A percentile compares a stretch with the other conserved stretches of the same genome.
phyloP scores from a whole-genome alignment of 1,140 invertebrate species.

The Thaumetopoea pityocampa region DNA sequence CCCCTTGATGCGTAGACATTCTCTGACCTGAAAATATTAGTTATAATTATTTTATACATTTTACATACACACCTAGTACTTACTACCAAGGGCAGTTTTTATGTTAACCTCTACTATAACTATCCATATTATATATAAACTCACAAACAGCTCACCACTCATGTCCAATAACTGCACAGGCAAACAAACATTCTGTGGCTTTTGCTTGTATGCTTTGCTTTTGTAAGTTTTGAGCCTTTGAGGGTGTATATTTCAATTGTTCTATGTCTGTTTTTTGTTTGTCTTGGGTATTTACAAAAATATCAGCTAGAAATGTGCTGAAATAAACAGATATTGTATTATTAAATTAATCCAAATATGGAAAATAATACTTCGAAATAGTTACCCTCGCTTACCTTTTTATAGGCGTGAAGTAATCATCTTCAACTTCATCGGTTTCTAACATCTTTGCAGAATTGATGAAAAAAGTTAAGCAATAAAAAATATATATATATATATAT shows the following conservation, averaged over 20 bases:
- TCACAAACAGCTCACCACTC: constrained; percentile 53
- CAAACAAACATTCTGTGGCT: constrained; percentile 44
- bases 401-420: constrained; percentile 59
- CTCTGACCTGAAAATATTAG: constrained; percentile 42
- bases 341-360: constrained; percentile 3
- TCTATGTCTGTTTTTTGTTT: constrained; percentile 33
- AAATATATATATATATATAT: too few relatives aligned
- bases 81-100: too few relatives aligned
- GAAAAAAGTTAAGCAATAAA: too few relatives aligned
- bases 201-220: constrained; percentile 39
- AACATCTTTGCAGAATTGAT: too few relatives aligned
- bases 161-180: constrained; percentile 44
- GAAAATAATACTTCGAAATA: constrained; percentile 4
- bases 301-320: constrained; percentile 54
- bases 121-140: too few relatives aligned
- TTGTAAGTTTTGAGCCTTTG: constrained; percentile 32
- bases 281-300: constrained; percentile 37
- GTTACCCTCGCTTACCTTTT: constrained; percentile 32
- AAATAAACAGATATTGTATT: constrained; percentile 18
- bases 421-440: constrained; percentile 57
- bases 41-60: constrained; percentile 8
- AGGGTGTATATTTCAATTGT: constrained; percentile 54
- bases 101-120: too few relatives aligned
- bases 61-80: too few relatives aligned
- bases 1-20: constrained; percentile 44